Conservation (phyloP, 1,140 invertebrate species). For the Macrobrachium nipponense region DNA sequence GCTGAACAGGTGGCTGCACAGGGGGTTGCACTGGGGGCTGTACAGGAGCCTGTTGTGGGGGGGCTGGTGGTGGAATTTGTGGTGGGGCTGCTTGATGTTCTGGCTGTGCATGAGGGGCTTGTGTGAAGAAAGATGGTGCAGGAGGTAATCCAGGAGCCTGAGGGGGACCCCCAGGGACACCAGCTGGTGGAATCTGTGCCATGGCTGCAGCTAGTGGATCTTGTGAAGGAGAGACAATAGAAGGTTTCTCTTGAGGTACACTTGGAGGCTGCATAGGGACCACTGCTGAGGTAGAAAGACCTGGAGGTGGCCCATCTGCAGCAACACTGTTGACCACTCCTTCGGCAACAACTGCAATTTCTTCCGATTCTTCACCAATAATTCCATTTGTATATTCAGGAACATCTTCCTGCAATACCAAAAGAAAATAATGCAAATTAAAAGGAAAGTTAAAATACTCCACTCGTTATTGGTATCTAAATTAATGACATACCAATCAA, state of each 20-base stretch:
- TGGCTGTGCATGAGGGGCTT: slow-evolving; percentile 18
- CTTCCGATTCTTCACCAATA: slow-evolving; percentile 38
- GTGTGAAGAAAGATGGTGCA: slow-evolving; percentile 45
- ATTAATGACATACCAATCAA: too few species aligned
- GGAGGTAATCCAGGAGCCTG: slow-evolving; percentile 40
- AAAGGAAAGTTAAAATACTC: neutral
- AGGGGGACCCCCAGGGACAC: slow-evolving; percentile 32
- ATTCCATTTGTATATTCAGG: slow-evolving; percentile 54
- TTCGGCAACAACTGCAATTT: slow-evolving; percentile 17
- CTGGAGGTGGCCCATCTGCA: slow-evolving; percentile 52
- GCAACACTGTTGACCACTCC: slow-evolving; percentile 26
- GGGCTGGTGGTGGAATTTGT: neutral
- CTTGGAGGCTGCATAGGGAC: neutral
- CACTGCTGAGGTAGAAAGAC: slow-evolving; percentile 9
- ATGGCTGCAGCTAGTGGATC: slow-evolving; percentile 40
- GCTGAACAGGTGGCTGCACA: slow-evolving; percentile 19
- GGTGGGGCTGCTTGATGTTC: neutral
- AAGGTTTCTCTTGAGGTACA: neutral
- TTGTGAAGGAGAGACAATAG: slow-evolving; percentile 28
- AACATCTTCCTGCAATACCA: slow-evolving; percentile 29
- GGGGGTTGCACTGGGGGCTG: slow-evolving; percentile 12
- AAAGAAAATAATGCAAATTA: neutral
- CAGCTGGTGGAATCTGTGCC: slow-evolving; percentile 49
- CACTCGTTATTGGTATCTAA: too few species aligned
- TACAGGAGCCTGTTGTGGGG: slow-evolving; percentile 18